Conservation (phyloP, 2,888 invertebrate species). For the Desoria tigrina region DNA sequence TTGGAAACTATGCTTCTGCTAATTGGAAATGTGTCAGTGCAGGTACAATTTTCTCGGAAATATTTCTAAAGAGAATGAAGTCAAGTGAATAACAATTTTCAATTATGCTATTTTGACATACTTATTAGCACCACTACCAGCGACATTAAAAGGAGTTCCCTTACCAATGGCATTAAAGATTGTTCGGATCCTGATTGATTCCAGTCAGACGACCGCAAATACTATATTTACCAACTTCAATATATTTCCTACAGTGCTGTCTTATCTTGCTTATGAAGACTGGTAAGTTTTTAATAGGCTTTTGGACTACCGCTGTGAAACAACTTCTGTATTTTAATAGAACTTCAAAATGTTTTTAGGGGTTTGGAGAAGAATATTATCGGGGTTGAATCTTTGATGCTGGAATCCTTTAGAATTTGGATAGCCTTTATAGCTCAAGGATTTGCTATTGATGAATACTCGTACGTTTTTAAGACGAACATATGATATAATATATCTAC, state of each 20-base stretch:
- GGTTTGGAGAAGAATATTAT: conserved; percentile 24
- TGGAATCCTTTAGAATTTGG: conserved; percentile 42
- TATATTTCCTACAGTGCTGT: conserved; percentile 34
- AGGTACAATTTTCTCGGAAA: too few species aligned
- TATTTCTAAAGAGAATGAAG: too few species aligned
- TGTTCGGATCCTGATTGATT: conserved; percentile 33
- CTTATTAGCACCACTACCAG: background rate
- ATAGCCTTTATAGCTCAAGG: conserved; percentile 30
- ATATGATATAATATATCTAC: too few species aligned
- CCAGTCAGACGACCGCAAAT: conserved; percentile 27
- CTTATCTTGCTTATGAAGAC: conserved; percentile 36
- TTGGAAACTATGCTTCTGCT: conserved; percentile 27
- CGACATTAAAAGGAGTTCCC: conserved; percentile 29
- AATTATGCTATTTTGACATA: too few species aligned
- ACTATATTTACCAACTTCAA: conserved; percentile 27
- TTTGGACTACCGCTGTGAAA: too few species aligned
- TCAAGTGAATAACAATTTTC: too few species aligned
- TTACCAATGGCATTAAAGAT: conserved; percentile 32
- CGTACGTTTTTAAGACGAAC: too few species aligned
- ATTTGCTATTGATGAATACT: conserved; percentile 37
- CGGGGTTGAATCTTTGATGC: conserved; percentile 27
- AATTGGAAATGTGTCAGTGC: conserved; percentile 31
- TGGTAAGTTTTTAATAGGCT: too few species aligned
- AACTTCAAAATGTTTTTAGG: too few species aligned
- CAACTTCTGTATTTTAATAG: too few species aligned